Percentiles rank a stretch among this genome's conserved stretches.
Conservation (phyloP, 2,888 invertebrate genomes). For the Orthonevra nobilis region DNA sequence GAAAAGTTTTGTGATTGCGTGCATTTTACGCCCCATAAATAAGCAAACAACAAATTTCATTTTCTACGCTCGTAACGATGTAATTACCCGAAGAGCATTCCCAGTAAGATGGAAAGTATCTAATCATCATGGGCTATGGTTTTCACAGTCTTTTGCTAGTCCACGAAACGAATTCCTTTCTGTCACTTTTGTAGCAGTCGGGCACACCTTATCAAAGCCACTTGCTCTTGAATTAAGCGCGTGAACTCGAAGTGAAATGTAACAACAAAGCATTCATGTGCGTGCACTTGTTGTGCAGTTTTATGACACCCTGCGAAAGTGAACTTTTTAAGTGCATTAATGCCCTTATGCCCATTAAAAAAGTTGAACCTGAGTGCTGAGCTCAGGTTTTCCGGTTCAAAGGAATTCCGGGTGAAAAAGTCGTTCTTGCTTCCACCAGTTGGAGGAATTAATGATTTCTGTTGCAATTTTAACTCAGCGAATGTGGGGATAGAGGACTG, state of each 20-base stretch:
- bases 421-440: conserved; percentile 6
- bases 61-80: conserved; percentile 21
- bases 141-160: neutral
- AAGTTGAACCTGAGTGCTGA: conserved; percentile 3
- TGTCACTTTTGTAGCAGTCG: neutral
- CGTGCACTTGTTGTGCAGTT: conserved; percentile 13
- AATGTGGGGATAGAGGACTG: conserved; percentile 3
- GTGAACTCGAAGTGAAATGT: conserved; percentile 3
- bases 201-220: neutral
- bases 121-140: neutral
- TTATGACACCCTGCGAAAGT: neutral
- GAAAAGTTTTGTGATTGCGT: conserved; percentile 32
- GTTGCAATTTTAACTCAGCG: conserved; percentile 36
- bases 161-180: neutral
- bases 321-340: conserved; percentile 39
- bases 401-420: conserved; percentile 3
- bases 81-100: conserved; percentile 18
- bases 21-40: conserved; percentile 41
- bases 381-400: conserved; percentile 25
- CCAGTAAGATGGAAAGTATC: conserved; percentile 22
- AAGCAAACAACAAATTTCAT: conserved; percentile 21
- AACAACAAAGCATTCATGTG: neutral
- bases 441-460: conserved; percentile 22
- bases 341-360: conserved; percentile 19
- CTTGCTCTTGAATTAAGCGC: conserved; percentile 7